Evolutionary conservation across 2,113 vertebrate genomes (phyloP).

Genomic region (Haliaeetus leucogaster): DNA sequence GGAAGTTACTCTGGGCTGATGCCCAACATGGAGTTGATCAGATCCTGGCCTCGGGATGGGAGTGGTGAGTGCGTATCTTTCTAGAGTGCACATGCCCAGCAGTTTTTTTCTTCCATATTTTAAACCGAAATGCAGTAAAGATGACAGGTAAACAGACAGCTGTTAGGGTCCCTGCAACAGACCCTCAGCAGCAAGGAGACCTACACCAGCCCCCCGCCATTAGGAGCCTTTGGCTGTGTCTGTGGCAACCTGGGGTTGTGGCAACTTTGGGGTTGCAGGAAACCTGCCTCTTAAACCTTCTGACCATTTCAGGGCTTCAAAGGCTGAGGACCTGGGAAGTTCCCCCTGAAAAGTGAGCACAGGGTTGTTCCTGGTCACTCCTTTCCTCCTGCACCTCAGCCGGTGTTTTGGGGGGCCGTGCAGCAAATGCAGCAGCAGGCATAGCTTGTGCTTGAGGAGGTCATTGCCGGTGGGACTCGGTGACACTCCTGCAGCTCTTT

Average conservation of each 20-base stretch:
- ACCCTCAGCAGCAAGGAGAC: background rate
- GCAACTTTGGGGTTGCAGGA: background rate
- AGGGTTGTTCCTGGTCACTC: background rate
- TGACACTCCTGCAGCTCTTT: background rate
- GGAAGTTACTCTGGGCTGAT: background rate
- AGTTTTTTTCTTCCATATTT: background rate
- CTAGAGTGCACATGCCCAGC: background rate
- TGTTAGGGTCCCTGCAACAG: background rate
- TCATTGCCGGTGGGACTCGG: background rate
- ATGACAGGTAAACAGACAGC: background rate
- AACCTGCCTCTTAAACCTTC: background rate
- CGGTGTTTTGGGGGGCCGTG: background rate
- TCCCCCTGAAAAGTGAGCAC: background rate
- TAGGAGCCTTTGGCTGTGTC: background rate
- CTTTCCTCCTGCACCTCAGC: background rate
- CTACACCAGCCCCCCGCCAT: accelerated
- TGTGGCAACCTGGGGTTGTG: background rate
- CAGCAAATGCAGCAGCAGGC: background rate
- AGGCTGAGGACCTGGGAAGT: background rate
- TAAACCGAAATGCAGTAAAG: background rate
- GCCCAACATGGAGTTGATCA: background rate
- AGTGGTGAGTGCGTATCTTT: background rate
- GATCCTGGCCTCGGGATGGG: accelerated
- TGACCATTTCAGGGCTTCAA: background rate
- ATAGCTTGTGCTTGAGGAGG: background rate